Conservation (phyloP, 2,888 invertebrate genomes). For the Phrixothrix hirtus region DNA sequence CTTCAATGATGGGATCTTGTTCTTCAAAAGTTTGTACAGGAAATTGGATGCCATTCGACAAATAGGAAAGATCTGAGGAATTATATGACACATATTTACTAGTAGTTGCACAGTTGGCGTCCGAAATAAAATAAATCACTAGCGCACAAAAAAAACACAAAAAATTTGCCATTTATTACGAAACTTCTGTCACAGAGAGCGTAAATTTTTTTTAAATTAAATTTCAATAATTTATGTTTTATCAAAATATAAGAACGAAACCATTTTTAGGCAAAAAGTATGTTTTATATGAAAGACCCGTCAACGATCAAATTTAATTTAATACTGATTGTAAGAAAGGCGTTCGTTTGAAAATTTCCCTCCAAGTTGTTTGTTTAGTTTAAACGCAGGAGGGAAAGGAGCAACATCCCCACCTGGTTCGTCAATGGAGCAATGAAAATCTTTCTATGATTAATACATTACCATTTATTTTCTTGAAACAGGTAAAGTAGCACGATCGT, state of each 20-base stretch:
- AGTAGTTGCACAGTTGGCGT: conserved; percentile 34
- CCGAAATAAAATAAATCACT: conserved; percentile 31
- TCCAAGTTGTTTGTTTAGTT: conserved; percentile 2
- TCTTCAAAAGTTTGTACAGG: conserved; percentile 43
- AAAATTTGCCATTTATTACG: conserved; percentile 23
- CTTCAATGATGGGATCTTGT: conserved; percentile 36
- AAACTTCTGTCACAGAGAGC: conserved; percentile 1
- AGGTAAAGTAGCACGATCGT: no score
- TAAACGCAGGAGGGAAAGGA: conserved; percentile 21
- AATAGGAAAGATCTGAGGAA: conserved; percentile 53
- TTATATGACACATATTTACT: conserved; percentile 46
- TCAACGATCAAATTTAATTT: conserved; percentile 18
- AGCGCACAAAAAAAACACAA: conserved; percentile 25
- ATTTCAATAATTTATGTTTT: no score
- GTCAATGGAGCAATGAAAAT: conserved; percentile 10
- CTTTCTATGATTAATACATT: no score
- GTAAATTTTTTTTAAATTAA: no score
- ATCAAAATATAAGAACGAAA: conserved; percentile 11
- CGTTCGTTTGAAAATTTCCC: conserved; percentile 17
- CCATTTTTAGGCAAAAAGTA: conserved; percentile 13
- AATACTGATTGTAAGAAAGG: conserved; percentile 12
- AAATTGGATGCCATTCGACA: conserved; percentile 54
- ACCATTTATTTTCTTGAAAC: no score
- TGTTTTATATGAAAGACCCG: conserved; percentile 3
- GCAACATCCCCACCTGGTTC: conserved; percentile 17